A percentile compares a stretch with the other conserved stretches of the same genome.
Evolutionary conservation across 1,140 invertebrate species (phyloP).

Genomic region (Anagrus nilaparvatae): DNA sequence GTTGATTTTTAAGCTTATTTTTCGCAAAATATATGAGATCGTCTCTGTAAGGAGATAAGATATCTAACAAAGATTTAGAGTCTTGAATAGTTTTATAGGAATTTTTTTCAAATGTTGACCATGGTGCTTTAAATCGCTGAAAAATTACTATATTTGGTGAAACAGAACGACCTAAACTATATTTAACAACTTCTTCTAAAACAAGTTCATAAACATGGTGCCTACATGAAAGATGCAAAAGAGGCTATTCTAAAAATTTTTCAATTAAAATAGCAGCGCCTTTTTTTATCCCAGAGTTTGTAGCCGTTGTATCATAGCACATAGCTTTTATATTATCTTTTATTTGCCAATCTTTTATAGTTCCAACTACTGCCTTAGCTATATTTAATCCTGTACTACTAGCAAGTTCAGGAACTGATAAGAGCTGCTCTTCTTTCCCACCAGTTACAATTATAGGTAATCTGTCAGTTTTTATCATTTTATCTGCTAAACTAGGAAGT

Average conservation of each 20-base stretch:
- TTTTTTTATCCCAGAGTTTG: constrained; percentile 16
- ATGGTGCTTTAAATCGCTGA: constrained; percentile 12
- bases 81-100: constrained; percentile 9
- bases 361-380: not conserved
- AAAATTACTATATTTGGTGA: constrained; percentile 13
- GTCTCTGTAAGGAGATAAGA: constrained; percentile 6
- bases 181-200: constrained; percentile 16
- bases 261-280: constrained; percentile 17
- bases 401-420: not conserved
- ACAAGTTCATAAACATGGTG: constrained; percentile 26
- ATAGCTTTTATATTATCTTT: not conserved
- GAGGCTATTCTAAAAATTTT: constrained; percentile 11
- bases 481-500: no score
- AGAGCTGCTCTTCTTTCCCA: not conserved
- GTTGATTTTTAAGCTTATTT: constrained; percentile 6
- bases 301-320: constrained; percentile 10
- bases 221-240: constrained; percentile 21
- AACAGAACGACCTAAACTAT: constrained; percentile 3
- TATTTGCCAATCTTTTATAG: not conserved
- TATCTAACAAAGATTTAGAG: constrained; percentile 3
- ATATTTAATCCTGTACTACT: not conserved
- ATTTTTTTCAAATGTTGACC: constrained; percentile 14
- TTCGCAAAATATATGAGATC: constrained; percentile 1
- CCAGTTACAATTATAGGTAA: not conserved
- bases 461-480: not conserved